Base-by-base conservation (phyloP, 35 echinoderm and acorn worm species). In the Holothuria glaberrima region DNA sequence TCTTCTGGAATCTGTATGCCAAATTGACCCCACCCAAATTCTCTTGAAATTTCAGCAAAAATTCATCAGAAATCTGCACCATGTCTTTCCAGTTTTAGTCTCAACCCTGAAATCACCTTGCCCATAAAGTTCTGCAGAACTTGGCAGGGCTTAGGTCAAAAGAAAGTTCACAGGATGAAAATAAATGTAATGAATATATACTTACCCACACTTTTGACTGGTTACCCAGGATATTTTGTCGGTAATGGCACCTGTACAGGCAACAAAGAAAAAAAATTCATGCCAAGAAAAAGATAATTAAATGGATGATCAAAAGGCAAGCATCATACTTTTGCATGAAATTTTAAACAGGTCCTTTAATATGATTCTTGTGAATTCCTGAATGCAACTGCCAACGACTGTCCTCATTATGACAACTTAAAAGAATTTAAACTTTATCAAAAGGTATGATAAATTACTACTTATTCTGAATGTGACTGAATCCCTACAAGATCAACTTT, bases 141-240 rank as follows among this genome's bases (percentile, higher is more conserved):
- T 0, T 21, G 62, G 62, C 21, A 17, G 21, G 28, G 6, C 13
- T 65, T 24, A 24, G 21, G 18, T 7, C 4, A 16, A 24, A 28
- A n/a, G n/a, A 6, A 65, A 28, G 13, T 17, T 65, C n/a, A n/a
- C n/a, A n/a, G n/a, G n/a, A 28, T 65, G 21, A 65, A 21, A 16
- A 4, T 24, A 65, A 21, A 65, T 16, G 9, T 20, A n/a, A 25
- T 65, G 27, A 65, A 54, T 54, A 9, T 22, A 41, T 10, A 5
- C 71, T 75, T 75, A 75, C 71, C 71, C 71, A 75, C 16, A 75
- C 71, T n/a, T 32, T 75, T 31, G 71, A 75, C 33, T 75, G 29
- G 71, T 75, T 75, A 41, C 71, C 71, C 71, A 75, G 41, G 31
- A 75, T 38, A 21, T 45, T 38, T 75, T 75, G 71, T 38, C 71